phyloP scores from a whole-genome alignment of 2,113 vertebrate species.

The Rynchops niger region DNA sequence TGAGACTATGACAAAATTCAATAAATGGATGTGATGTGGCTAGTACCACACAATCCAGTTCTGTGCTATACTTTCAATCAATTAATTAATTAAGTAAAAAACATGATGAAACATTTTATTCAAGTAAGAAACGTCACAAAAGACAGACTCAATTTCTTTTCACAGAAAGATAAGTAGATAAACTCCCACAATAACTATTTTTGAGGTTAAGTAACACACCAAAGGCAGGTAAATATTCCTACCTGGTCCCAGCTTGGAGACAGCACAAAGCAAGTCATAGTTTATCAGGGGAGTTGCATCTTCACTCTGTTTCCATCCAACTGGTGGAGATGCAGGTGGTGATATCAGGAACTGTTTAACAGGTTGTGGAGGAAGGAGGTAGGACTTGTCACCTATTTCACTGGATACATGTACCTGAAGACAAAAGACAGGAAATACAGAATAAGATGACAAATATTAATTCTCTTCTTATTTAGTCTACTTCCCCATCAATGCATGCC shows the following conservation, averaged over 20 bases:
- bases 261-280: constrained; percentile 95
- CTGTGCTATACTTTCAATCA: neutral
- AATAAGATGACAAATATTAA: neutral
- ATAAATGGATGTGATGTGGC: neutral
- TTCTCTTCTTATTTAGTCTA: neutral
- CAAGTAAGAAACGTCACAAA: neutral
- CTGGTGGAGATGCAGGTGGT: constrained; percentile 91
- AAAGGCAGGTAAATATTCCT: neutral
- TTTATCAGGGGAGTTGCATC: constrained; percentile 92
- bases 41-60: neutral
- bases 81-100: neutral
- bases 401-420: constrained; percentile 84
- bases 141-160: neutral
- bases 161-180: neutral
- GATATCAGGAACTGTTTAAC: constrained; percentile 97
- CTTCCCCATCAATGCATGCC: neutral
- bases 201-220: neutral
- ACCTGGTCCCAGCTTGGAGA: constrained; percentile 96
- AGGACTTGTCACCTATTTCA: constrained; percentile 88
- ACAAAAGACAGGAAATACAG: neutral
- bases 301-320: constrained; percentile 94
- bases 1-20: neutral
- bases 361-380: constrained; percentile 90
- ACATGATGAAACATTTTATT: neutral
- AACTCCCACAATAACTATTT: neutral